phyloP scores from a whole-genome alignment of 2,888 invertebrate genomes.

The Drosophila yooni region DNA sequence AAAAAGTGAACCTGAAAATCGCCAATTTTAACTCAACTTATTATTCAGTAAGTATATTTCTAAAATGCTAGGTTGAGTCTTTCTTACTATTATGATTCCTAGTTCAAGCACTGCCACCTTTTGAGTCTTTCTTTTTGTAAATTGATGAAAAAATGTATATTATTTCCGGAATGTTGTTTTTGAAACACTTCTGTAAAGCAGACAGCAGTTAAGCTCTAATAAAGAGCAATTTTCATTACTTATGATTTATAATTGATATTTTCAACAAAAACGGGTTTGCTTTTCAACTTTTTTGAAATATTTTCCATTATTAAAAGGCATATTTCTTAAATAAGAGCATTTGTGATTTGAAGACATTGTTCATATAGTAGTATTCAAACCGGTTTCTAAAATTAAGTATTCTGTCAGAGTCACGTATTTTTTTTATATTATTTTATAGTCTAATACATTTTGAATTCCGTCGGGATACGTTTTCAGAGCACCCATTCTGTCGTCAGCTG shows the following conservation, averaged over 20 bases:
- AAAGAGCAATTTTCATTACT: background rate
- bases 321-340: background rate
- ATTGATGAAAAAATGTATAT: background rate
- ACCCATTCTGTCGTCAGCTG: background rate
- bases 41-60: background rate
- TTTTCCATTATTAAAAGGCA: background rate
- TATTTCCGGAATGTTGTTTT: background rate
- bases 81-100: background rate
- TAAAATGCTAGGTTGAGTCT: background rate
- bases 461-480: background rate
- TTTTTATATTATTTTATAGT: background rate
- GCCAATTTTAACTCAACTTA: background rate
- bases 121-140: background rate
- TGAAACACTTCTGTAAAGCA: background rate
- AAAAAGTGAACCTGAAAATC: background rate
- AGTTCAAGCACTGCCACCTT: background rate
- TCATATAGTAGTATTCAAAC: background rate
- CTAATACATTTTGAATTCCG: background rate
- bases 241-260: fast-evolving
- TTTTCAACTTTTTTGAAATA: background rate
- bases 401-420: background rate
- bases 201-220: background rate
- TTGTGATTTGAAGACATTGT: background rate
- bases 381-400: background rate
- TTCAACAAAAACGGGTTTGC: background rate